A percentile compares a stretch with the other conserved stretches of the same genome.
Evolutionary conservation across 2,888 invertebrate genomes (phyloP).

Genomic region (Uropetala carovei): DNA sequence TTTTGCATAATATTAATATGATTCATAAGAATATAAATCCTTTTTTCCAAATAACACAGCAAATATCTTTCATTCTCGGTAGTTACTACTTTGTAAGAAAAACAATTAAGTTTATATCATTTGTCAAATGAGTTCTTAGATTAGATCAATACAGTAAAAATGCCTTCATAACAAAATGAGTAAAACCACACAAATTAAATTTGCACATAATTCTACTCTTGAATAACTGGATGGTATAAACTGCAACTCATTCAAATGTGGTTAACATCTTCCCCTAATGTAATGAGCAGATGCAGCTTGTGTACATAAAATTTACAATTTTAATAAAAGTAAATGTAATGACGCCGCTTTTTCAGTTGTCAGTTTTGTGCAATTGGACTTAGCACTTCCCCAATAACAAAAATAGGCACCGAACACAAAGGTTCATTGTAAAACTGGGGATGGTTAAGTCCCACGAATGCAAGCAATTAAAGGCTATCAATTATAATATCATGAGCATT

Average conservation of each 20-base stretch:
- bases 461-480: not conserved
- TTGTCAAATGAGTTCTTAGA: not conserved
- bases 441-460: too few species aligned
- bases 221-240: slow-evolving; percentile 20
- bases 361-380: not conserved
- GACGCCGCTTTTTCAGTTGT: too few species aligned
- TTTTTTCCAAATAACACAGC: not conserved
- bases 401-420: not conserved
- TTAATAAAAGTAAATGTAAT: not conserved
- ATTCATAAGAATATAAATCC: not conserved
- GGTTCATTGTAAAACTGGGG: not conserved
- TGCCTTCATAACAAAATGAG: slow-evolving; percentile 61
- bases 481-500: not conserved
- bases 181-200: not conserved
- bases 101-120: not conserved
- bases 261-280: slow-evolving; percentile 36
- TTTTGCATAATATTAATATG: not conserved
- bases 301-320: not conserved
- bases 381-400: slow-evolving; percentile 1
- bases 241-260: slow-evolving; percentile 26
- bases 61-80: not conserved
- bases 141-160: slow-evolving; percentile 32
- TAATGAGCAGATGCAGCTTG: slow-evolving; percentile 8
- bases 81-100: not conserved
- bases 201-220: not conserved